Evolutionary conservation across 2,888 invertebrate species (phyloP), one percentile per base, ranked within the genome.

Genomic region (Creontiades dilutus): DNA sequence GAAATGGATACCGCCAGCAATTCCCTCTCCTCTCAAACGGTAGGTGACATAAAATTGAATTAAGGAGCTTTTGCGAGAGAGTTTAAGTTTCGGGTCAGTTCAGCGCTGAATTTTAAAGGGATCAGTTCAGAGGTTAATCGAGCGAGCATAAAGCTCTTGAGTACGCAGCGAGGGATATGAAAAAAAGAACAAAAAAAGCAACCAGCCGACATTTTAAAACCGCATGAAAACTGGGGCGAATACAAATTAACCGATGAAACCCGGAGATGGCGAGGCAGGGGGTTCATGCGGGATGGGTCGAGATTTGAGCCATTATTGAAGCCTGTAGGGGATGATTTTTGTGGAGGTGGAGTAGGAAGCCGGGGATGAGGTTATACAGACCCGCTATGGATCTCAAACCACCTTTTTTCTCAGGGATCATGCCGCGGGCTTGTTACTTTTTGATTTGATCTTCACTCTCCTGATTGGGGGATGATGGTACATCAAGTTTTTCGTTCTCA

Each of bases 231-330:
- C 68, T 23, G 68, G 68, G 23, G 68, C 68, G 68, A 68, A 68
- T 68, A 68, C 68, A 68, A 68, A 68, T 68, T 68, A 27, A 68
- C 68, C 68, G 68, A 68, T 68, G 68, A 68, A 68, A 68, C 68
- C 68, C 68, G 68, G 19, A 13, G 68, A 68, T 27, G 12, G 68
- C 19, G 23, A 12, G 11, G 68, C 23, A 12, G 12, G 68, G 61
- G 16, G 61, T 16, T 68, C 13, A 12, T 11, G 68, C 68, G 68
- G 23, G 68, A 68, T 68, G 68, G 68, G 68, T 27, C 12, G 68
- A 68, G 68, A 68, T 68, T 68, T 68, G 68, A 68, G 68, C 68
- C 68, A 68, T 68, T 68, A 68, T 68, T 68, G 68, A 68, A 68
- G 68, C 68, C 68, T 68, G 68, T 23, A 27, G 68, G 68, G 68